Conservation (phyloP, 2,888 invertebrate species). For the Pheosia gnoma region DNA sequence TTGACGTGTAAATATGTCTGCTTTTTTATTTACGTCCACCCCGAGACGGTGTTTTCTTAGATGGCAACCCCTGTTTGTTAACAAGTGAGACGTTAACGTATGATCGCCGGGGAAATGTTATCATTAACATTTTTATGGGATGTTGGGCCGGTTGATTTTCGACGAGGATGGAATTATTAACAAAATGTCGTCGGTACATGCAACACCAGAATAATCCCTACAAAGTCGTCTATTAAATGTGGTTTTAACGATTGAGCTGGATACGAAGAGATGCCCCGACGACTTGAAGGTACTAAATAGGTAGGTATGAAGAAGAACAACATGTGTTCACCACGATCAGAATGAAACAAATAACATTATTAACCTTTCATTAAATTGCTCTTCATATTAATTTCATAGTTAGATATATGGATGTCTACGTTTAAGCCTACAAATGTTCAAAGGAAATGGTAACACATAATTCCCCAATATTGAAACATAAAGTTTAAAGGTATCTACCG, state of each 20-base stretch:
- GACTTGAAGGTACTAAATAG: too few species aligned
- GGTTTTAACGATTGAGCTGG: too few species aligned
- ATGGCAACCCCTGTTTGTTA: constrained; percentile 40
- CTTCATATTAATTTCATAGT: too few species aligned
- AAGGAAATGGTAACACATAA: constrained; percentile 4
- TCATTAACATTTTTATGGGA: constrained; percentile 43
- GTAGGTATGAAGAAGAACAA: too few species aligned
- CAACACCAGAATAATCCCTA: neutral
- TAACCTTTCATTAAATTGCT: too few species aligned
- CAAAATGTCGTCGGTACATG: neutral
- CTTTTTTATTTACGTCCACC: constrained; percentile 51
- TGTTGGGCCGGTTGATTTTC: constrained; percentile 1
- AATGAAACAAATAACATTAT: too few species aligned
- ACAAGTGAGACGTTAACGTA: constrained; percentile 41
- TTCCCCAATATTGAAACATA: constrained; percentile 31
- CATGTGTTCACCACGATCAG: too few species aligned
- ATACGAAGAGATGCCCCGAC: too few species aligned
- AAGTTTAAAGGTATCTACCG: constrained; percentile 30
- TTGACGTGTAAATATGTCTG: constrained; percentile 59
- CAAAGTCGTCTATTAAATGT: too few species aligned
- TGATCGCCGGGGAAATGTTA: constrained; percentile 41
- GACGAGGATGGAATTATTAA: neutral
- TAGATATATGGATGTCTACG: too few species aligned
- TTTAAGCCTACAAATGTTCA: too few species aligned
- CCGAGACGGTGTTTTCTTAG: constrained; percentile 40